Percentiles rank a stretch among this genome's conserved stretches.
Conservation (phyloP, 2,888 invertebrate species). For the Parnassius mnemosyne region DNA sequence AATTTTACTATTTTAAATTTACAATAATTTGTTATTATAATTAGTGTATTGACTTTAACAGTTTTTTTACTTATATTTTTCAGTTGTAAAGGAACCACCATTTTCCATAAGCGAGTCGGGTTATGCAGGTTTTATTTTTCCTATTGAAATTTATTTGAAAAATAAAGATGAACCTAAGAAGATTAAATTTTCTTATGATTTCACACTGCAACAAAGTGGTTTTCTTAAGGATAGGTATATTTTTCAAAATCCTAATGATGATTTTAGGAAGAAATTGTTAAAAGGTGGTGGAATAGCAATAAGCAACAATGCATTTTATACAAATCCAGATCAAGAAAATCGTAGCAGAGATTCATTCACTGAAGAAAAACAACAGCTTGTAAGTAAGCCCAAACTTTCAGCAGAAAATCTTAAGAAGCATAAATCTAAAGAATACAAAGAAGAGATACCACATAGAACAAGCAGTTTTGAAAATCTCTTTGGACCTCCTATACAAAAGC, state of each 20-base stretch:
- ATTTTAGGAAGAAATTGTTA: conserved; percentile 91
- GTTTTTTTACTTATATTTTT: conserved; percentile 49
- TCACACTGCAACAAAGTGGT: conserved; percentile 88
- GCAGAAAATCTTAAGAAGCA: conserved; percentile 81
- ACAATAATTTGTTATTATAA: neutral
- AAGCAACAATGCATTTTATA: conserved; percentile 66
- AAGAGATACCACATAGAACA: conserved; percentile 78
- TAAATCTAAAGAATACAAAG: conserved; percentile 79
- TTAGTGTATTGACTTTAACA: neutral
- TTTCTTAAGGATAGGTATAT: conserved; percentile 90
- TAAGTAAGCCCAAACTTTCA: conserved; percentile 86
- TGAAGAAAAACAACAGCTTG: conserved; percentile 81
- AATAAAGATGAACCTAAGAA: conserved; percentile 95
- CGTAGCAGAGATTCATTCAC: conserved; percentile 80
- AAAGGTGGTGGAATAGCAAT: conserved; percentile 89
- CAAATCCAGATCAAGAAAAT: conserved; percentile 77
- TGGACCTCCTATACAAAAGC: conserved; percentile 90
- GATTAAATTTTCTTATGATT: conserved; percentile 91
- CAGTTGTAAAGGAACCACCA: conserved; percentile 95
- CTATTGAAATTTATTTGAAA: conserved; percentile 93
- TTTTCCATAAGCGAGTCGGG: conserved; percentile 95
- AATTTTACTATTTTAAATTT: conserved; percentile 19
- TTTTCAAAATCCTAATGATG: conserved; percentile 92
- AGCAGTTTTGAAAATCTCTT: conserved; percentile 90
- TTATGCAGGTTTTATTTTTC: conserved; percentile 95